These are phyloP conservation scores for Bombus sibiricus DNA, from an alignment of 1,140 invertebrate genomes.

Conservation along the genomic window DNA sequence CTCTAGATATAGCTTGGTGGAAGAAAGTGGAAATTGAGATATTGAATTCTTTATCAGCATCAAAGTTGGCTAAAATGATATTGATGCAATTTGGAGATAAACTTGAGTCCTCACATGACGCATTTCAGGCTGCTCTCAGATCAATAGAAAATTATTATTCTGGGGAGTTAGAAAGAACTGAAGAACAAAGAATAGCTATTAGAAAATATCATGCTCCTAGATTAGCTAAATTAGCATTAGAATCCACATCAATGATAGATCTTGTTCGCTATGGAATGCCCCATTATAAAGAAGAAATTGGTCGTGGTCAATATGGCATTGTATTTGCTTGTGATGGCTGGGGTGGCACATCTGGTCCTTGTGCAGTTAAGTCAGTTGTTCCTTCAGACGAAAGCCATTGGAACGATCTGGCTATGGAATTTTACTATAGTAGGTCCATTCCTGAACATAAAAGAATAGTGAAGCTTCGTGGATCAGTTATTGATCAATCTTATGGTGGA, in stretches of 20 bases:
- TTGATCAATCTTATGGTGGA: conserved; percentile 90
- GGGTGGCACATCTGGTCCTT: conserved; percentile 87
- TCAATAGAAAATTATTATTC: conserved; percentile 88
- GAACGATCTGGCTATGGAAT: conserved; percentile 96
- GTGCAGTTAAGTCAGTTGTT: conserved; percentile 95
- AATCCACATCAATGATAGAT: conserved; percentile 93
- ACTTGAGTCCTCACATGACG: conserved; percentile 87
- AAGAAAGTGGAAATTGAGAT: conserved; percentile 88
- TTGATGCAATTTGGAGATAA: conserved; percentile 89
- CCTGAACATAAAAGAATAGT: conserved; percentile 93
- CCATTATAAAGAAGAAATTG: conserved; percentile 91
- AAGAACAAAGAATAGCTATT: conserved; percentile 90
- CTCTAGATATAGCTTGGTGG: conserved; percentile 89
- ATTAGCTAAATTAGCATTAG: conserved; percentile 91
- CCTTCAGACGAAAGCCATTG: conserved; percentile 95
- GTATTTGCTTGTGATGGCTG: conserved; percentile 93
- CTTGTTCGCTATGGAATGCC: conserved; percentile 90
- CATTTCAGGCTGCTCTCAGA: conserved; percentile 87
- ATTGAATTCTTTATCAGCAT: conserved; percentile 88
- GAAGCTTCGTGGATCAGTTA: conserved; percentile 91
- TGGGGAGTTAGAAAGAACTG: conserved; percentile 90
- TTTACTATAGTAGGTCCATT: conserved; percentile 93
- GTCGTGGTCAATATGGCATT: conserved; percentile 96
- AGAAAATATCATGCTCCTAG: conserved; percentile 92
- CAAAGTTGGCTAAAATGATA: conserved; percentile 89